These are phyloP conservation scores for Lasioglossum albipes DNA, from an alignment of 1,140 invertebrate genomes.

Conservation along the genomic window DNA sequence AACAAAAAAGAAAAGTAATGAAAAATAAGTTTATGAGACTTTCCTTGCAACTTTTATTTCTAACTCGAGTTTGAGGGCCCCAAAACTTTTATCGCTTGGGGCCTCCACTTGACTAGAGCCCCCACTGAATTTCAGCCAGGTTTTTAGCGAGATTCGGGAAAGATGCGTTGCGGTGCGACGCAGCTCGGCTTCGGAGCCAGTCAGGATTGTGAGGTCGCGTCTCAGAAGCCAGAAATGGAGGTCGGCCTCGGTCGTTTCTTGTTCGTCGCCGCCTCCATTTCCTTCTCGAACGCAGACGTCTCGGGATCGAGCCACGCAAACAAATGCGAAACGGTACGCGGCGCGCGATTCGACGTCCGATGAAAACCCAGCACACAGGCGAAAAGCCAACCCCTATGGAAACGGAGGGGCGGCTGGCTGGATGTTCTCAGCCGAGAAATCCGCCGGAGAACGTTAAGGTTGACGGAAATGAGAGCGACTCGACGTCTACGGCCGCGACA, in stretches of 20 bases:
- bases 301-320: slow-evolving; percentile 5
- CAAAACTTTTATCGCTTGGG: no score
- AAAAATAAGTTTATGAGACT: no score
- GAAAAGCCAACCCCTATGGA: background rate
- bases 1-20: no score
- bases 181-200: no score
- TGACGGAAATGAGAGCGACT: slow-evolving; percentile 55
- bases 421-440: slow-evolving; percentile 35
- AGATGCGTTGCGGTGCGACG: no score
- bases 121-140: no score
- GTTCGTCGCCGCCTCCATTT: slow-evolving; percentile 6
- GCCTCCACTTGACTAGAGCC: no score
- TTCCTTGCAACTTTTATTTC: no score
- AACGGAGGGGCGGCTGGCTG: background rate
- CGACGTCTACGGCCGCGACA: slow-evolving; percentile 43
- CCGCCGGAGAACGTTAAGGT: slow-evolving; percentile 19
- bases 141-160: no score
- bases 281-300: slow-evolving; percentile 22
- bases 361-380: background rate
- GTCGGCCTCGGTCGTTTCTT: slow-evolving; percentile 26
- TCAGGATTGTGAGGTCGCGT: no score
- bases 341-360: background rate
- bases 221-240: slow-evolving; percentile 30
- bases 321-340: background rate
- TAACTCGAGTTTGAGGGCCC: no score